Percentiles rank a stretch among this genome's conserved stretches.
These are phyloP conservation scores for Acrossocheilus fasciatus DNA, from an alignment of 2,797 vertebrate species.

Conservation along the genomic window DNA sequence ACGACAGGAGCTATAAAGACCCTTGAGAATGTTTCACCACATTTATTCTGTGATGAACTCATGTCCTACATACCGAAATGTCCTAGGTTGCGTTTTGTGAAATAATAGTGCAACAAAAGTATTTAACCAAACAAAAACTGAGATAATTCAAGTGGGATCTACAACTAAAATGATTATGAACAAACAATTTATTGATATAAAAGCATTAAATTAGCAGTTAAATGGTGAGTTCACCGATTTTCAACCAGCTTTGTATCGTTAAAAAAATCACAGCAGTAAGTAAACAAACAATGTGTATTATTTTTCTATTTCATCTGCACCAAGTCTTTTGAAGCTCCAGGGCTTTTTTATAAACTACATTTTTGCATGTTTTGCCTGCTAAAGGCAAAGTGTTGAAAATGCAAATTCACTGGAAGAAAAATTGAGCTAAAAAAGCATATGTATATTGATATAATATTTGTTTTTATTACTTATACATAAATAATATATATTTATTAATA, in stretches of 20 bases:
- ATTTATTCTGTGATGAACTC: neutral
- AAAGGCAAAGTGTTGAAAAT: neutral
- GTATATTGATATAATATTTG: neutral
- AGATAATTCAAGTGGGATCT: neutral
- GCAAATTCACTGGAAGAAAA: neutral
- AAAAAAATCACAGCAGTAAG: too few species aligned
- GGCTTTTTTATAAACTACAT: neutral
- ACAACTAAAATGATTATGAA: too few species aligned
- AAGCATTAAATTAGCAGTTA: too few species aligned
- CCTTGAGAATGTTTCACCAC: neutral
- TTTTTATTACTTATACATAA: neutral
- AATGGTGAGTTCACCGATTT: neutral
- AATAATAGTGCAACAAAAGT: neutral
- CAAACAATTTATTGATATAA: too few species aligned
- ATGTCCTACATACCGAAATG: neutral
- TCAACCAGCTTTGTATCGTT: neutral
- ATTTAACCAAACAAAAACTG: neutral
- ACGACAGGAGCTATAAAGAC: neutral
- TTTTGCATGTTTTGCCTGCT: neutral
- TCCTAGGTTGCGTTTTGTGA: too few species aligned
- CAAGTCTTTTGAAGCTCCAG: too few species aligned
- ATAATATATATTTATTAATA: too few species aligned
- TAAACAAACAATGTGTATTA: too few species aligned
- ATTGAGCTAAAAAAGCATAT: neutral
- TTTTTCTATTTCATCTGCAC: too few species aligned